These are phyloP conservation scores for Cyclura pinguis DNA, from an alignment of 2,797 vertebrate genomes.

Conservation along the genomic window DNA sequence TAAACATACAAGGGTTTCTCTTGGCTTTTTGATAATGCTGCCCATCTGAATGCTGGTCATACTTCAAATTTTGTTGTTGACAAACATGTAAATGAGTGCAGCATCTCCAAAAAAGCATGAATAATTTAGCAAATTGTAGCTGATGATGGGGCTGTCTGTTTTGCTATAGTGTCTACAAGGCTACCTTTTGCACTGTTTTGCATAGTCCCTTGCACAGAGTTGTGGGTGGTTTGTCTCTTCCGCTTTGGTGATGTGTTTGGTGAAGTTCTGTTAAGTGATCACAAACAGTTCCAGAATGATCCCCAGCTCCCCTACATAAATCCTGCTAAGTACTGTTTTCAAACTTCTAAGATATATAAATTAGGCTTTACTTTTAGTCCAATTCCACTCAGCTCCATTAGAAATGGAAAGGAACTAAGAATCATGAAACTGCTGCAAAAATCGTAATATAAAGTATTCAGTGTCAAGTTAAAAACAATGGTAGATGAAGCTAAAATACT, in stretches of 20 bases:
- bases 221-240: background rate
- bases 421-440: background rate
- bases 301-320: too few species aligned
- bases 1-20: slow-evolving; percentile 12
- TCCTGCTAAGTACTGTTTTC: background rate
- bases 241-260: background rate
- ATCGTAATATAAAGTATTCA: background rate
- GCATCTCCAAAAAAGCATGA: background rate
- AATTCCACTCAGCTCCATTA: background rate
- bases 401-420: background rate
- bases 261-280: background rate
- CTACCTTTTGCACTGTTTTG: background rate
- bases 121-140: slow-evolving; percentile 11
- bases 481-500: background rate
- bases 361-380: background rate
- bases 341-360: background rate
- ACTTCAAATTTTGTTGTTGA: slow-evolving; percentile 16
- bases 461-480: background rate
- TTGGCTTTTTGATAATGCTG: background rate
- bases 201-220: background rate
- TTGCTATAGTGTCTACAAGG: background rate
- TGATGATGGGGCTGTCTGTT: background rate
- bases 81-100: background rate
- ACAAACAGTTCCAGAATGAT: background rate
- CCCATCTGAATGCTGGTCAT: background rate